Conservation (phyloP, 2,113 vertebrate species). For the Melanerpes aurifrons region DNA sequence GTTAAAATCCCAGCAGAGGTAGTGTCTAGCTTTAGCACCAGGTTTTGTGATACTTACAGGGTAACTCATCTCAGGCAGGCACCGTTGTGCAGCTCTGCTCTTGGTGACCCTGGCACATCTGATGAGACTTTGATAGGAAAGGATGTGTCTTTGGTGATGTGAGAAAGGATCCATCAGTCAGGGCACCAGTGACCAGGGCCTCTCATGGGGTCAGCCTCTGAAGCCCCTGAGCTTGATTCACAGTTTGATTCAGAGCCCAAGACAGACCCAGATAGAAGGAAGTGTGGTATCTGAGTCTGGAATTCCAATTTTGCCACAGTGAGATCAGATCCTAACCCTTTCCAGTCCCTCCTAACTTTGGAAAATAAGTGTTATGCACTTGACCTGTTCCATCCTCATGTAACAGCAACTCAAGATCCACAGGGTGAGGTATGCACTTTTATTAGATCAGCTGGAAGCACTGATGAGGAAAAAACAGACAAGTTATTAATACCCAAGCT, state of each 20-base stretch:
- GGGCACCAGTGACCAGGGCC: rapidly evolving
- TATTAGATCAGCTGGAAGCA: conserved; percentile 3
- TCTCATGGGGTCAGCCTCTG: background rate
- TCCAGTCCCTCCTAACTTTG: background rate
- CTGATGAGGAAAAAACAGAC: background rate
- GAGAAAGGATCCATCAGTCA: background rate
- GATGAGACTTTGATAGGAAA: rapidly evolving
- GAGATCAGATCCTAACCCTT: background rate
- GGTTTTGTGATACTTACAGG: background rate
- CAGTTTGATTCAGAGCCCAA: background rate
- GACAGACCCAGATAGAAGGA: background rate
- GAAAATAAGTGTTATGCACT: background rate
- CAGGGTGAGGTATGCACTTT: background rate
- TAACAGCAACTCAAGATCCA: background rate
- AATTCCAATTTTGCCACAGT: background rate
- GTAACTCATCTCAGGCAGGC: background rate
- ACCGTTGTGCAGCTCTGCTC: background rate
- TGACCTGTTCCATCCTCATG: background rate
- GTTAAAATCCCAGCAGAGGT: background rate
- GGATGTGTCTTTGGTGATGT: rapidly evolving
- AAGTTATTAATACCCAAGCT: background rate
- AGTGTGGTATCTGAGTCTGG: background rate
- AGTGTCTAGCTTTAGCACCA: background rate
- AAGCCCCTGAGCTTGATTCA: background rate
- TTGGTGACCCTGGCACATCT: background rate